These are phyloP conservation scores for Panagrolaimus sp. DNA, from an alignment of 1,140 invertebrate genomes.

Conservation along the genomic window DNA sequence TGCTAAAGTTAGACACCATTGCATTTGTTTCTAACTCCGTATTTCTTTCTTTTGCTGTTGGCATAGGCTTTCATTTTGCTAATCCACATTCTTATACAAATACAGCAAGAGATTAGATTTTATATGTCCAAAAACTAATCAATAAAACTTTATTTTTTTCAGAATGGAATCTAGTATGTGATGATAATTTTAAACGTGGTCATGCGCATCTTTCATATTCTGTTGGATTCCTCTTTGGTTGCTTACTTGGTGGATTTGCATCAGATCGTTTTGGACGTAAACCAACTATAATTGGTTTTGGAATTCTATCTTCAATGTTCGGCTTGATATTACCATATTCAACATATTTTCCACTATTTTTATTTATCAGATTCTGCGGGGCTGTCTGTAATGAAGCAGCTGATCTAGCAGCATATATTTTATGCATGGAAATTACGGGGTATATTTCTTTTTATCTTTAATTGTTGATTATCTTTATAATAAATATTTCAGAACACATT, in stretches of 20 bases:
- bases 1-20: too few species aligned
- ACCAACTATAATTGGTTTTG: constrained; percentile 55
- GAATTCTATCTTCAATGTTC: constrained; percentile 55
- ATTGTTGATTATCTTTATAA: not conserved
- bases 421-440: constrained; percentile 56
- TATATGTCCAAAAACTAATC: too few species aligned
- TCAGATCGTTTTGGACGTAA: constrained; percentile 50
- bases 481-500: constrained; percentile 50
- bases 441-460: not conserved
- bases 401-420: constrained; percentile 48
- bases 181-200: constrained; percentile 55
- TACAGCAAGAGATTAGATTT: too few species aligned
- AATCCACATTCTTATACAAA: too few species aligned
- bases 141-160: too few species aligned
- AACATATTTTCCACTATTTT: constrained; percentile 57
- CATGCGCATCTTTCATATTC: constrained; percentile 57
- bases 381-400: constrained; percentile 58
- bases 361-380: constrained; percentile 53
- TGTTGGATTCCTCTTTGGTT: constrained; percentile 53
- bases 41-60: too few species aligned
- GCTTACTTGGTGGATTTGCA: constrained; percentile 51
- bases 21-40: too few species aligned
- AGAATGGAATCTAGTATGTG: constrained; percentile 56
- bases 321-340: constrained; percentile 53
- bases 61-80: too few species aligned